phyloP scores from a whole-genome alignment of 23 tunicate species.

The Styela plicata region DNA sequence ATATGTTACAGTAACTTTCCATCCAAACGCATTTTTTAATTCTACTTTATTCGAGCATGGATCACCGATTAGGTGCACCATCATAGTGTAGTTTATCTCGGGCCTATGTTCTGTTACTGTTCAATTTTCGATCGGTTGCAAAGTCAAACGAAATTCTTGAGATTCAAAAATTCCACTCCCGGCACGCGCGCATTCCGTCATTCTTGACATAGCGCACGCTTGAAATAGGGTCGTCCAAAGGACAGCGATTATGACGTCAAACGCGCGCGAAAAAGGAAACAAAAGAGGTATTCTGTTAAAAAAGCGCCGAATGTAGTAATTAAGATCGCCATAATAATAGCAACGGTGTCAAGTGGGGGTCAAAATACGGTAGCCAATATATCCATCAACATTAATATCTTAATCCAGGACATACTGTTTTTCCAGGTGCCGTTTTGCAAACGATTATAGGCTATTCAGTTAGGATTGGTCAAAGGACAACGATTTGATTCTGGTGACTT shows the following conservation, averaged over 20 bases:
- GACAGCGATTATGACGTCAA: neutral
- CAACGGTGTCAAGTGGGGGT: neutral
- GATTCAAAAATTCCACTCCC: neutral
- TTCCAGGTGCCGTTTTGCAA: neutral
- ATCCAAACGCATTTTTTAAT: no score
- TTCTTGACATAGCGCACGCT: neutral
- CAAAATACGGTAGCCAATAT: neutral
- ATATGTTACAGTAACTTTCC: no score
- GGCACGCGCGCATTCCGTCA: neutral
- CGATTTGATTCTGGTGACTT: neutral
- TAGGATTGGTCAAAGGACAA: neutral
- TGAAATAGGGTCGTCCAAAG: neutral
- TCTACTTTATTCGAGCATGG: no score
- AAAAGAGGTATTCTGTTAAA: neutral
- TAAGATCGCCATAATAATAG: neutral
- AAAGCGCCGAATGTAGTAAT: neutral
- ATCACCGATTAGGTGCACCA: no score
- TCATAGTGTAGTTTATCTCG: no score
- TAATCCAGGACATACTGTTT: neutral
- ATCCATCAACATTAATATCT: neutral
- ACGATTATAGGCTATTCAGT: neutral
- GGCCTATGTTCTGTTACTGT: no score
- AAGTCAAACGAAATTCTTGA: neutral
- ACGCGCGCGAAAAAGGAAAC: neutral
- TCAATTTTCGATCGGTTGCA: no score